phyloP scores from a whole-genome alignment of 2,113 vertebrate species.

The Crotalus tigris region DNA sequence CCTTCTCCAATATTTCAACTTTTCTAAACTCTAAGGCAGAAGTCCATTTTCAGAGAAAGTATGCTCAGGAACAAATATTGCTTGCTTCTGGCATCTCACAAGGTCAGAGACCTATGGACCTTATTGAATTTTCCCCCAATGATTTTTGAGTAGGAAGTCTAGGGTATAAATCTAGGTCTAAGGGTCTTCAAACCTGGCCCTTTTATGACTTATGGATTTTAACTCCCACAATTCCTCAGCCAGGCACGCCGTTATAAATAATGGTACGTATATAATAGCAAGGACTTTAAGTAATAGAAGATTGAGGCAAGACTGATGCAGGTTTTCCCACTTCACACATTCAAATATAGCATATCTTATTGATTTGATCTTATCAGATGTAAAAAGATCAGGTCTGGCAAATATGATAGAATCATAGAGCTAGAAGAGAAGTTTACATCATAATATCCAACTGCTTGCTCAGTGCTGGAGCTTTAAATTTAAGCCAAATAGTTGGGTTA shows the following conservation, averaged over 20 bases:
- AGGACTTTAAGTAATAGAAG: neutral
- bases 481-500: neutral
- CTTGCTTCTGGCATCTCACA: neutral
- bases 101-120: neutral
- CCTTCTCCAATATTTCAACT: neutral
- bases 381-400: neutral
- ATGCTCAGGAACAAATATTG: neutral
- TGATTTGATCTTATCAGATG: neutral
- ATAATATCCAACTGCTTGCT: neutral
- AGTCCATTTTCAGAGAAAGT: neutral
- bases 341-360: neutral
- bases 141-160: no score
- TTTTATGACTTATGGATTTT: no score
- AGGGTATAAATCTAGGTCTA: no score
- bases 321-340: neutral
- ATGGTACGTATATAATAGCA: neutral
- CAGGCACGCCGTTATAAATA: no score
- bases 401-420: neutral
- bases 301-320: neutral
- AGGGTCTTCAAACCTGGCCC: no score
- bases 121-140: neutral
- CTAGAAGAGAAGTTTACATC: neutral
- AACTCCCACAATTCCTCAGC: no score
- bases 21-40: neutral
- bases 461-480: neutral